These are phyloP conservation scores for Latrodectus hesperus DNA, from an alignment of 2,888 invertebrate genomes.

Conservation along the genomic window DNA sequence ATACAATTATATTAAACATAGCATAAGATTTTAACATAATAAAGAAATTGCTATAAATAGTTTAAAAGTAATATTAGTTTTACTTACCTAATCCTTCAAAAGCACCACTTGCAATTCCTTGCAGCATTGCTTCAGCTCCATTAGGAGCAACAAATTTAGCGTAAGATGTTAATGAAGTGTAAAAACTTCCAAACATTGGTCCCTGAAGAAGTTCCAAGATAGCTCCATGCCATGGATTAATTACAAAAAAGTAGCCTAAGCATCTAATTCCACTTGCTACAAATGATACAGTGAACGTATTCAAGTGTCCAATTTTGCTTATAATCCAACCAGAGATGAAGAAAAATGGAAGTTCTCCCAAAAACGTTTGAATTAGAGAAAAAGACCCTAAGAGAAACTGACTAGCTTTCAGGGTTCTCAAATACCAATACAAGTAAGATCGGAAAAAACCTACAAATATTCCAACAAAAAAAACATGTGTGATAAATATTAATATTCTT, in stretches of 20 bases:
- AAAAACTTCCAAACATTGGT: constrained; percentile 89
- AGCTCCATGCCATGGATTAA: constrained; percentile 88
- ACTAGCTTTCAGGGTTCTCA: constrained; percentile 62
- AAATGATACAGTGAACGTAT: constrained; percentile 88
- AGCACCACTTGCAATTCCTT: constrained; percentile 89
- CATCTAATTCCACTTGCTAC: constrained; percentile 87
- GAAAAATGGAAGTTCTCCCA: constrained; percentile 71
- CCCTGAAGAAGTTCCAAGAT: constrained; percentile 91
- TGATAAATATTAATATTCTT: constrained; percentile 45
- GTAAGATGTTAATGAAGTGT: constrained; percentile 75
- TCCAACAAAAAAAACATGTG: constrained; percentile 68
- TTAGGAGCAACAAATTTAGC: constrained; percentile 54
- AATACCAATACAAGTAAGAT: constrained; percentile 70
- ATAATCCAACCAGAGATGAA: constrained; percentile 81
- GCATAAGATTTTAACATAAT: too few species aligned
- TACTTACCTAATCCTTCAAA: constrained; percentile 87
- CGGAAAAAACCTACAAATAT: constrained; percentile 70
- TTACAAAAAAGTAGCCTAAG: constrained; percentile 85
- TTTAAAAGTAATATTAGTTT: not conserved
- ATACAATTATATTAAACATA: too few species aligned
- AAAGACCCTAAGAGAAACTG: constrained; percentile 66
- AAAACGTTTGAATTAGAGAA: constrained; percentile 66
- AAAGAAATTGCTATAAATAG: not conserved
- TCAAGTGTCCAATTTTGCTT: constrained; percentile 84
- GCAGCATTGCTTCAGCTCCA: constrained; percentile 82